Evolutionary conservation across 2,113 vertebrate genomes (phyloP).

Genomic region (Entomyzon cyanotis): DNA sequence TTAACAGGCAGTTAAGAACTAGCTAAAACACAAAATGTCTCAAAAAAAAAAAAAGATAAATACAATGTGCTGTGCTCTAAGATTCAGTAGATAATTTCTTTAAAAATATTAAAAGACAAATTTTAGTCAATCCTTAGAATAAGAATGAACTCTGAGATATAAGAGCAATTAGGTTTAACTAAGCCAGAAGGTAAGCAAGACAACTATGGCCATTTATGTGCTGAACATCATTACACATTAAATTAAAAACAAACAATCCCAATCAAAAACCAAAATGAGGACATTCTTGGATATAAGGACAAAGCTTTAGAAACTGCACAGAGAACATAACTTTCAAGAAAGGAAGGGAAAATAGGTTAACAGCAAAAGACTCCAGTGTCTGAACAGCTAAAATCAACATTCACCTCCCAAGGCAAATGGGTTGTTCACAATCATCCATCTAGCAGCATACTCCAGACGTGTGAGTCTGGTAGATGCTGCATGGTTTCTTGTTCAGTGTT

Average conservation of each 20-base stretch:
- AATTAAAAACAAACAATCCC: neutral
- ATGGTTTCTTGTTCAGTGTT: neutral
- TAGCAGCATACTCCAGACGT: fast-evolving
- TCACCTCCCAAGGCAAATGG: neutral
- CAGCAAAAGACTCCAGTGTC: neutral
- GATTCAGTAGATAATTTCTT: neutral
- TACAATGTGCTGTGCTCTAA: neutral
- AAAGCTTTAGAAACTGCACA: neutral
- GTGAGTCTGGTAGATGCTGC: neutral
- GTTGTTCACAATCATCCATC: neutral
- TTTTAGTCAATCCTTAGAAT: neutral
- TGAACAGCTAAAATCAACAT: neutral
- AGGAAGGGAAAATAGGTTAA: neutral
- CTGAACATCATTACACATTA: neutral
- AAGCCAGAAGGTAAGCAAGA: neutral
- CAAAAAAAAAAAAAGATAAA: neutral
- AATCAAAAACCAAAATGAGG: fast-evolving
- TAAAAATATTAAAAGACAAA: neutral
- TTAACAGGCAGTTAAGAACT: neutral
- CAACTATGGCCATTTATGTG: neutral
- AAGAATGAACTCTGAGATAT: neutral
- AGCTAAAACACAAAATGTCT: neutral
- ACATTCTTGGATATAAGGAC: neutral
- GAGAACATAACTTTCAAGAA: neutral
- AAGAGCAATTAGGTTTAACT: neutral